Evolutionary conservation across 2,888 invertebrate species (phyloP).

Genomic region (Rapana venosa): DNA sequence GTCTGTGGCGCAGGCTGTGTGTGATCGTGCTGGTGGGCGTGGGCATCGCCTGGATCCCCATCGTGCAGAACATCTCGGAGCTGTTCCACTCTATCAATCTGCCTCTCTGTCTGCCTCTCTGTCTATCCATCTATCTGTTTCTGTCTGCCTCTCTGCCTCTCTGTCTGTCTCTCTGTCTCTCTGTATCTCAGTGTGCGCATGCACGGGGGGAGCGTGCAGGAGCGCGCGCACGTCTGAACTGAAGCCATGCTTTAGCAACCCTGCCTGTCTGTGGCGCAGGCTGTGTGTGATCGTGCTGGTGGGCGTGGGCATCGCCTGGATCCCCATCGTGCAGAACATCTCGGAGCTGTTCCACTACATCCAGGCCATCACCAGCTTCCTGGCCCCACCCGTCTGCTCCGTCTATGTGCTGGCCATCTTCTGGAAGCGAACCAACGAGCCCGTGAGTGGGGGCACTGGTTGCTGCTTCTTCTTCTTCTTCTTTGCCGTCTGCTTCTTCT

Average conservation of each 20-base stretch:
- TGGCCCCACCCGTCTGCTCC: conserved; percentile 81
- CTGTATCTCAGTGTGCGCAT: no score
- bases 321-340: conserved; percentile 80
- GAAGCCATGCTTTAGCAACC: not conserved
- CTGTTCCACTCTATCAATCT: no score
- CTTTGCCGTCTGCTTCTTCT: no score
- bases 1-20: conserved; percentile 66
- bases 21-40: conserved; percentile 73
- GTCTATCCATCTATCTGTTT: no score
- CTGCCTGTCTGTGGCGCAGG: conserved; percentile 56
- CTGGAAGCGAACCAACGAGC: conserved; percentile 80
- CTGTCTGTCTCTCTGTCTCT: no score
- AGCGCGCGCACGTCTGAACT: not conserved
- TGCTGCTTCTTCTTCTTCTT: not conserved
- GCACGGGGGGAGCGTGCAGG: not conserved
- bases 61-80: conserved; percentile 79
- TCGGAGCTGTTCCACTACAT: conserved; percentile 81
- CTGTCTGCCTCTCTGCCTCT: no score
- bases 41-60: conserved; percentile 79
- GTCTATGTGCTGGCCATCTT: conserved; percentile 80
- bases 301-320: conserved; percentile 77
- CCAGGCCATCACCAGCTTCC: conserved; percentile 80
- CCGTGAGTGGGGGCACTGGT: conserved; percentile 52
- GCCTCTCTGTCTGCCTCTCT: no score
- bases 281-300: conserved; percentile 74